Base-by-base conservation (phyloP, 2,888 invertebrate species). In the Oscheius sp. region DNA sequence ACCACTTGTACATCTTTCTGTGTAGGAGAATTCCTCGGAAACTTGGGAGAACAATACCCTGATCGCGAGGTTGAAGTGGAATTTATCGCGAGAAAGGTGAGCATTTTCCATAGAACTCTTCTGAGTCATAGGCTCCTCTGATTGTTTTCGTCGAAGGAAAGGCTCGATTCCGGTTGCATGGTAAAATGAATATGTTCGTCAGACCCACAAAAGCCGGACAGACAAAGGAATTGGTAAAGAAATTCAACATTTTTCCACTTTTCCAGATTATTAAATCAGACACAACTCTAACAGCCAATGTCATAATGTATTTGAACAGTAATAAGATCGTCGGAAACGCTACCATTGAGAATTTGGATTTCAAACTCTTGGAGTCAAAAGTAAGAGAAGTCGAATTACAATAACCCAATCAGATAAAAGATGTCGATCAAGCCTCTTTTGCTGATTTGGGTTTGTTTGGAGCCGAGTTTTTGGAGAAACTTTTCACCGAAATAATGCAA, bases 401-500 rank as follows among this genome's bases (percentile, higher is more conserved):
- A 34, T 34, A 1, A 29, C 25, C 34, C 12, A 29, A 65, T 46
- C 3, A 80, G 72, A 65, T 80, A n/a, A 70, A 79, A 50, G 84
- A 86, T 63, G 85, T 85, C 6, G 85, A 86, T 39, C 84, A 85
- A 45, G 73, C 78, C 3, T 83, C 82, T 1, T 86, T 85, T 61
- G 82, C 79, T 15, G 85, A 85, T 75, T 67, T 85, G 27, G 85
- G 85, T n/a, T 69, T 85, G 4, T 85, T 85, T 55, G 85, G 85
- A n/a, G 85, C 85, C 0, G 85, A 85, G 65, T 85, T 85, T 64
- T 64, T 85, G 8, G 85, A 86, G 46, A 81, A 86, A 46, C 65
- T 85, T 42, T 73, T 85, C 34, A 85, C 85, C 15, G 84, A 85
- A 69, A 85, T 85, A 15, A 75, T 85, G 25, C 84, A 86, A 65